Evolutionary conservation across 2,113 vertebrate genomes (phyloP).

Genomic region (Saccopteryx leptura): DNA sequence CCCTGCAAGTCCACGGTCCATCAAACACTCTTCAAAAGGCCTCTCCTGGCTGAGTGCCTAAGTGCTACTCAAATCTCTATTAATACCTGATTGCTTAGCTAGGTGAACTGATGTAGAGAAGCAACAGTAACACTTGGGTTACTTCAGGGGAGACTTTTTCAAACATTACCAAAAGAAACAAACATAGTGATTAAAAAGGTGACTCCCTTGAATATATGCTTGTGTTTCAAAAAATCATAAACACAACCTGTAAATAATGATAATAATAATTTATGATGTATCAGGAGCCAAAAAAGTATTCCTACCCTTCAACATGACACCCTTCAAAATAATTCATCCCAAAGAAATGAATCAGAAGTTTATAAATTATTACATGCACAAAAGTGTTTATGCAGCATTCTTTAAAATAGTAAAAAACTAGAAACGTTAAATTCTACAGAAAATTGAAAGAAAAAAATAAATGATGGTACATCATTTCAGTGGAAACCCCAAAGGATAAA

Average conservation of each 20-base stretch:
- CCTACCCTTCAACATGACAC: neutral
- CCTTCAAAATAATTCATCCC: neutral
- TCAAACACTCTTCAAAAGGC: neutral
- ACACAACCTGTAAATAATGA: neutral
- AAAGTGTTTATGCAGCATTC: neutral
- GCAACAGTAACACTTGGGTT: neutral
- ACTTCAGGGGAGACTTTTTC: neutral
- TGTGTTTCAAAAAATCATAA: conserved; percentile 3
- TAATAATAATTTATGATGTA: neutral
- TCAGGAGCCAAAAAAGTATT: neutral
- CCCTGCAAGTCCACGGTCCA: too few species aligned
- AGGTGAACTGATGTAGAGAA: neutral
- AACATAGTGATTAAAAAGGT: conserved; percentile 16
- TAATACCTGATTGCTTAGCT: neutral
- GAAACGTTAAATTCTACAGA: neutral
- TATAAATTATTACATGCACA: neutral
- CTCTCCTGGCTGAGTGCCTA: neutral
- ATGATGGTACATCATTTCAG: neutral
- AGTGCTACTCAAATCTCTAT: neutral
- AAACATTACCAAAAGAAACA: conserved; percentile 49
- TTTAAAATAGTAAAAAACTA: conserved; percentile 14
- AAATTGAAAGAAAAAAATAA: neutral
- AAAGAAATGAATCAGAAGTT: conserved; percentile 17
- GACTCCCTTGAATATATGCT: neutral
- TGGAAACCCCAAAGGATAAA: neutral